These are phyloP conservation scores for Macrotis lagotis DNA, from an alignment of 2,113 vertebrate genomes.

Conservation along the genomic window DNA sequence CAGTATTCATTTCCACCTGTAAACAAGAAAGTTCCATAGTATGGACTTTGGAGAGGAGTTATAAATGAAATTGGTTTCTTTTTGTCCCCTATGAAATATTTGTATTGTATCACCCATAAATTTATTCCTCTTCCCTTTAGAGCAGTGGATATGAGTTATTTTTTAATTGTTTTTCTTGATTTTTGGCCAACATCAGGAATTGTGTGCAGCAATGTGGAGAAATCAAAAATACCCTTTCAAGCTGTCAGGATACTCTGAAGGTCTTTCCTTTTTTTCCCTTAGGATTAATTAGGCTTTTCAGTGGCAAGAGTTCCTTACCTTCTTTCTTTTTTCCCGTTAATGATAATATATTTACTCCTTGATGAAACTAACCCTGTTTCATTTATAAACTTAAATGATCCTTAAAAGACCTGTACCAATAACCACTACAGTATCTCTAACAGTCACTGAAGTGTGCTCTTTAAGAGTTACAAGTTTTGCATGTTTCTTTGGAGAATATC, in stretches of 20 bases:
- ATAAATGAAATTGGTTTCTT: background rate
- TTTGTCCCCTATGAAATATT: background rate
- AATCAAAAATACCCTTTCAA: background rate
- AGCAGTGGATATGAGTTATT: background rate
- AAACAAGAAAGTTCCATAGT: background rate
- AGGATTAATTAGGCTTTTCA: background rate
- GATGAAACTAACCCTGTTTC: background rate
- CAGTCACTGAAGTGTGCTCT: background rate
- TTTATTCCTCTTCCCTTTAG: background rate
- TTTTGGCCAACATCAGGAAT: background rate
- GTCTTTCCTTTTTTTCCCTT: background rate
- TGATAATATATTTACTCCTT: background rate
- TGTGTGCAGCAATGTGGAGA: background rate
- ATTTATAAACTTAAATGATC: background rate
- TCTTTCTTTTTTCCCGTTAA: background rate
- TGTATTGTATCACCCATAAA: background rate
- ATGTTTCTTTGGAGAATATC: background rate
- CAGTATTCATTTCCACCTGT: background rate
- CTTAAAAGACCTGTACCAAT: background rate
- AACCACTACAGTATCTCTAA: background rate
- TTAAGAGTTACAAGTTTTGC: background rate
- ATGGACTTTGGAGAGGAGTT: background rate
- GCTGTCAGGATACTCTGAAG: background rate
- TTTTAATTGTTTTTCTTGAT: background rate
- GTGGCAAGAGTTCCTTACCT: background rate